Evolutionary conservation across 2,888 invertebrate genomes (phyloP).

Genomic region (Dasysyrphus tricinctus): DNA sequence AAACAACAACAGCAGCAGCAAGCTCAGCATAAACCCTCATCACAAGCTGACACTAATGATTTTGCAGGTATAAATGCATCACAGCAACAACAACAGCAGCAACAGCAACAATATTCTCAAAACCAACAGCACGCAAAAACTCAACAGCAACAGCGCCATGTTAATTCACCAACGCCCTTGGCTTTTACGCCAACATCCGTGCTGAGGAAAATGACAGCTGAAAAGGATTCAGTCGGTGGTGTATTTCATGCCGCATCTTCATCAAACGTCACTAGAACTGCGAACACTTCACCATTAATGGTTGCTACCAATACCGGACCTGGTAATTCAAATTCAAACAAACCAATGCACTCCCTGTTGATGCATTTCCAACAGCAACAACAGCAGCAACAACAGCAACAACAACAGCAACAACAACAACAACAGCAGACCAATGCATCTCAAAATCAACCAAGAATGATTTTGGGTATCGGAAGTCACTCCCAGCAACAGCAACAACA

Average conservation of each 20-base stretch:
- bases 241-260: conserved; percentile 73
- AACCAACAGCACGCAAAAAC: conserved; percentile 66
- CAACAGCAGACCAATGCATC: conserved; percentile 69
- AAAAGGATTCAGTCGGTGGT: conserved; percentile 86
- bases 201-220: conserved; percentile 96
- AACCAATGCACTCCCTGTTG: conserved; percentile 62
- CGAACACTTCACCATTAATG: conserved; percentile 76
- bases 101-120: conserved; percentile 73
- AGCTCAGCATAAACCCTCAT: conserved; percentile 50
- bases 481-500: conserved; percentile 76
- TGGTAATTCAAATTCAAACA: conserved; percentile 76
- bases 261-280: conserved; percentile 42
- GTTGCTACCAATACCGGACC: conserved; percentile 76
- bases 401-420: conserved; percentile 77
- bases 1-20: conserved; percentile 73
- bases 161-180: conserved; percentile 87
- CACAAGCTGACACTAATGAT: conserved; percentile 45
- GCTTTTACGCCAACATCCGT: conserved; percentile 97
- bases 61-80: conserved; percentile 36
- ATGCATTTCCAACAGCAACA: conserved; percentile 74
- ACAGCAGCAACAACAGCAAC: conserved; percentile 74
- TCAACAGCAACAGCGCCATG: conserved; percentile 78
- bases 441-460: conserved; percentile 80
- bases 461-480: conserved; percentile 79
- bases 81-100: conserved; percentile 63